A percentile compares a stretch with the other conserved stretches of the same genome.
phyloP scores from a whole-genome alignment of 2,888 invertebrate genomes.

The Odontocolon sp. region DNA sequence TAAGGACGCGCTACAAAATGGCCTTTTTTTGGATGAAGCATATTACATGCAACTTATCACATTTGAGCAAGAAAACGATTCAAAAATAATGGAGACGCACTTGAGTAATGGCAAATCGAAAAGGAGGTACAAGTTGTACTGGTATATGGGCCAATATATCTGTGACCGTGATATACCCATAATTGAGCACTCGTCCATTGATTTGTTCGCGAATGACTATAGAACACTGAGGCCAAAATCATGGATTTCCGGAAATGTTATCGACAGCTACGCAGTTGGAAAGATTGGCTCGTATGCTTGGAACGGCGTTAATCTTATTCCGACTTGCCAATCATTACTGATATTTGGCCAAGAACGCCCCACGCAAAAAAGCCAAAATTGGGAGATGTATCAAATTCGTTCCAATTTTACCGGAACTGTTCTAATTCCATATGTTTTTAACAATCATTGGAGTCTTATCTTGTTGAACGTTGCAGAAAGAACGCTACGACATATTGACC shows the following conservation, averaged over 20 bases:
- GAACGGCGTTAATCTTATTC: too few relatives aligned
- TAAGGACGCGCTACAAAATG: not conserved
- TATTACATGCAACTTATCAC: not conserved
- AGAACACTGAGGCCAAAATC: too few relatives aligned
- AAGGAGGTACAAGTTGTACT: too few relatives aligned
- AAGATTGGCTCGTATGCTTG: too few relatives aligned
- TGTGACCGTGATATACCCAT: conserved; percentile 8
- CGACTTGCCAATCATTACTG: too few relatives aligned
- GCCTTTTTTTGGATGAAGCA: not conserved
- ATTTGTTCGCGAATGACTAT: not conserved
- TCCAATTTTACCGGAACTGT: not conserved
- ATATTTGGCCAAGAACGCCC: too few relatives aligned
- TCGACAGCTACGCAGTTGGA: too few relatives aligned
- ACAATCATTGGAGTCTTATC: not conserved
- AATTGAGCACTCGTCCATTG: not conserved
- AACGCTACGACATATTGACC: not conserved
- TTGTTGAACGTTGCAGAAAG: not conserved
- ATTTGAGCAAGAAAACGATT: not conserved
- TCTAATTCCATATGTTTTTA: not conserved
- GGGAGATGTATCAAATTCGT: not conserved
- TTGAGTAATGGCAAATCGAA: too few relatives aligned
- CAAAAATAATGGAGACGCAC: too few relatives aligned
- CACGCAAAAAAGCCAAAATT: too few relatives aligned
- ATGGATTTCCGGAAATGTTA: too few relatives aligned
- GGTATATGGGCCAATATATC: not conserved